Conservation (phyloP, 2,888 invertebrate genomes). For the Exocentrus adspersus region DNA sequence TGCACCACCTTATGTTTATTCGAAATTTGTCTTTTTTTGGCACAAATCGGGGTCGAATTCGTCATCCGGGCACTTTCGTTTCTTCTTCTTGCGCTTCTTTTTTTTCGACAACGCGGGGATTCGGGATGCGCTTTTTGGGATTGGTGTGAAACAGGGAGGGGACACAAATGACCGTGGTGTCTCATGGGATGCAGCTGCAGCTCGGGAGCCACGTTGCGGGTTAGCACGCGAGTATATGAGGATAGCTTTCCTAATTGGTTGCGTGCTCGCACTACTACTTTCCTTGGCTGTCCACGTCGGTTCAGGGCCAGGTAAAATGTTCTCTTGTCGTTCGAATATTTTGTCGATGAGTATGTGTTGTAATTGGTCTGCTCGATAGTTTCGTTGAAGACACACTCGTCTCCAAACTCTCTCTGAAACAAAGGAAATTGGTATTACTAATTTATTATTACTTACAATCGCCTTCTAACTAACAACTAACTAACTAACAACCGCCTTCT, state of each 20-base stretch:
- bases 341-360: conserved; percentile 83
- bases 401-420: conserved; percentile 86
- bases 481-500: too few relatives aligned
- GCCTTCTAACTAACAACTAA: too few relatives aligned
- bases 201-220: conserved; percentile 68
- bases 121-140: conserved; percentile 56
- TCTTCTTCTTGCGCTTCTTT: conserved; percentile 66
- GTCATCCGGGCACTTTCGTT: conserved; percentile 59
- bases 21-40: conserved; percentile 54
- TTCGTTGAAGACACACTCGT: conserved; percentile 86
- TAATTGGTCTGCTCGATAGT: conserved; percentile 86
- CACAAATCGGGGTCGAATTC: conserved; percentile 49
- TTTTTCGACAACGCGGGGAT: conserved; percentile 64
- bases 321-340: conserved; percentile 75
- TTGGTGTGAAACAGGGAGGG: conserved; percentile 45
- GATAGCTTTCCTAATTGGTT: conserved; percentile 78
- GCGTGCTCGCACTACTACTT: conserved; percentile 74
- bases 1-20: conserved; percentile 62
- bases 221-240: conserved; percentile 77
- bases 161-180: conserved; percentile 59
- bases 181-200: conserved; percentile 65
- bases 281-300: conserved; percentile 76
- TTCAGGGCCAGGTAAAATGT: conserved; percentile 82
- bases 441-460: conserved; percentile 10
- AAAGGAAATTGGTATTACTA: conserved; percentile 56